phyloP scores from a whole-genome alignment of 35 echinoderm and acorn worm genomes.

The Lytechinus variegatus region DNA sequence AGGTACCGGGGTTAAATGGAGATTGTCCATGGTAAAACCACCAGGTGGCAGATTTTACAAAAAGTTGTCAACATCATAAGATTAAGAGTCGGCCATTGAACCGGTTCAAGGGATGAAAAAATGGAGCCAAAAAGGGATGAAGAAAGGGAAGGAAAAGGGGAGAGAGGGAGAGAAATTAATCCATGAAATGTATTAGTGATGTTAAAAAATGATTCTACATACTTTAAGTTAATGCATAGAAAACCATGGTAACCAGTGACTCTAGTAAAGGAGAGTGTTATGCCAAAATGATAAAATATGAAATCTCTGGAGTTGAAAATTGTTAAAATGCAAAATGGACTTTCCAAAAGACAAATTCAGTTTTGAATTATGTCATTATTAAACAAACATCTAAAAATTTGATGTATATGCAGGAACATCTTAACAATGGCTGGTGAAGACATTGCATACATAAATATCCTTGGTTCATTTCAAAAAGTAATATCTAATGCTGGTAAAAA shows the following conservation, averaged over 20 bases:
- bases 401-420: no score
- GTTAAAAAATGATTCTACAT: neutral
- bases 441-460: no score
- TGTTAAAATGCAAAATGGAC: neutral
- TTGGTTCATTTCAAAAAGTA: no score
- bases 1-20: neutral
- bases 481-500: no score
- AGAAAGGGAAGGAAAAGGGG: neutral
- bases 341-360: neutral
- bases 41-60: neutral
- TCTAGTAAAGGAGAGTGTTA: neutral
- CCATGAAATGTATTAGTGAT: conserved; percentile 16
- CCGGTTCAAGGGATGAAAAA: neutral
- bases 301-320: neutral
- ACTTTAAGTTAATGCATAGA: neutral
- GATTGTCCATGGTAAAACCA: neutral
- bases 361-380: neutral
- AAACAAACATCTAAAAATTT: neutral
- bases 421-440: no score
- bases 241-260: neutral
- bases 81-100: neutral
- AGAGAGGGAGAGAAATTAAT: neutral
- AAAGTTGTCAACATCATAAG: neutral
- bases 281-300: no score
- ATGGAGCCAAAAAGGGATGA: neutral